Conservation (phyloP, 2,113 vertebrate genomes). For the Rhynchomys soricoides region DNA sequence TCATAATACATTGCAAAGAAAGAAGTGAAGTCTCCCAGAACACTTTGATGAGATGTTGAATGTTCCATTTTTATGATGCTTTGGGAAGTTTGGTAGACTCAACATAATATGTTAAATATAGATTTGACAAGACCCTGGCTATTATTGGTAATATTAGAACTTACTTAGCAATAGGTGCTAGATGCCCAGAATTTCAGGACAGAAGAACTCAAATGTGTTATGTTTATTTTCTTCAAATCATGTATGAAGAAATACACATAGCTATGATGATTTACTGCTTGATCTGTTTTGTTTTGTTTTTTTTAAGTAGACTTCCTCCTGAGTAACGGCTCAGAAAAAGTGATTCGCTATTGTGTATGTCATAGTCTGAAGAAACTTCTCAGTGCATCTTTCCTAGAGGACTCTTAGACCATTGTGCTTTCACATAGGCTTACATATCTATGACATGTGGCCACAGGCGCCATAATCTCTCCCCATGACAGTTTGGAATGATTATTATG, state of each 20-base stretch:
- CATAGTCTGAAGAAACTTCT: slow-evolving; percentile 22
- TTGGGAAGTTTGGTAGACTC: not conserved
- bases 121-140: not conserved
- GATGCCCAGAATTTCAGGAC: not conserved
- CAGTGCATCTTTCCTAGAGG: not conserved
- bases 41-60: not conserved
- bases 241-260: slow-evolving; percentile 9
- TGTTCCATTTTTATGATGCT: not conserved
- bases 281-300: not conserved
- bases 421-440: not conserved
- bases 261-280: not conserved
- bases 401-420: slow-evolving; percentile 2
- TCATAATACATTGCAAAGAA: slow-evolving; percentile 20
- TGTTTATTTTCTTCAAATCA: not conserved
- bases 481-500: not conserved
- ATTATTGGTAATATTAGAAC: slow-evolving; percentile 19
- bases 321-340: slow-evolving; percentile 16
- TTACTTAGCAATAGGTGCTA: not conserved
- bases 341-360: not conserved
- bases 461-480: not conserved
- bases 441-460: not conserved
- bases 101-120: not conserved
- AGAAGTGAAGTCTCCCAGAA: not conserved
- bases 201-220: slow-evolving; percentile 1
- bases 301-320: not conserved